A percentile compares a stretch with the other conserved stretches of the same genome.
Evolutionary conservation across 2,113 vertebrate genomes (phyloP).

Genomic region (Porphyrio hochstetteri): DNA sequence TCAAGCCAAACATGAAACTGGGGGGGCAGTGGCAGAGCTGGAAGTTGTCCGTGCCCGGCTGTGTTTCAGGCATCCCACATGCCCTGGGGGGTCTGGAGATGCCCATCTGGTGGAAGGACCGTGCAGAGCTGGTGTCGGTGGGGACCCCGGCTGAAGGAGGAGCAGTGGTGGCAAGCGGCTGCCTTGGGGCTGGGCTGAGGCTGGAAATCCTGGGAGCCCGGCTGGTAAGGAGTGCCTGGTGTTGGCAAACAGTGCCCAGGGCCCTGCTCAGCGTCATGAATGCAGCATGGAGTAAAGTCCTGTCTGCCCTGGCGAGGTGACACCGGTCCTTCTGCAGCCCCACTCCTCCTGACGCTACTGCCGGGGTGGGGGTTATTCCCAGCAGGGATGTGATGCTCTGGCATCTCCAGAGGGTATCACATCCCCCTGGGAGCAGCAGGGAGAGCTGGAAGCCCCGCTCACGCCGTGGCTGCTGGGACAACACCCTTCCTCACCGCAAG

Average conservation of each 20-base stretch:
- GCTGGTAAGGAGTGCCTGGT: neutral
- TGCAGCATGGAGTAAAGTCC: neutral
- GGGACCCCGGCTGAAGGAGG: neutral
- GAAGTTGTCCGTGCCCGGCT: neutral
- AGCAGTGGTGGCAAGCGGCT: neutral
- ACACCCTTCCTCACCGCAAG: neutral
- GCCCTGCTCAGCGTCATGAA: neutral
- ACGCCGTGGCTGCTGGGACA: rapidly evolving
- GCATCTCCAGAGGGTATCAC: rapidly evolving
- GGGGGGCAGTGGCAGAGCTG: neutral
- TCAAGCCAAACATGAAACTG: neutral
- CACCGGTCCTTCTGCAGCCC: neutral
- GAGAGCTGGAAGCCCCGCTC: neutral
- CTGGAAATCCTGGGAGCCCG: neutral
- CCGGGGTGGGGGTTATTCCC: neutral
- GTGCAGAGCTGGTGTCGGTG: rapidly evolving
- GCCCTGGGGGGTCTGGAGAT: neutral
- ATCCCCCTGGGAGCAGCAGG: rapidly evolving
- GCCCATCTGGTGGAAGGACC: neutral
- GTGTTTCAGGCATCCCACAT: neutral
- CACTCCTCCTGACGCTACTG: neutral
- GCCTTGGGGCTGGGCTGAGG: neutral
- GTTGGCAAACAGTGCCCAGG: rapidly evolving
- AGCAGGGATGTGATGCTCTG: neutral
- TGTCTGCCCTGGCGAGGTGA: rapidly evolving